Base-by-base conservation (phyloP, 2,113 vertebrate species). In the Sebastes schlegelii region DNA sequence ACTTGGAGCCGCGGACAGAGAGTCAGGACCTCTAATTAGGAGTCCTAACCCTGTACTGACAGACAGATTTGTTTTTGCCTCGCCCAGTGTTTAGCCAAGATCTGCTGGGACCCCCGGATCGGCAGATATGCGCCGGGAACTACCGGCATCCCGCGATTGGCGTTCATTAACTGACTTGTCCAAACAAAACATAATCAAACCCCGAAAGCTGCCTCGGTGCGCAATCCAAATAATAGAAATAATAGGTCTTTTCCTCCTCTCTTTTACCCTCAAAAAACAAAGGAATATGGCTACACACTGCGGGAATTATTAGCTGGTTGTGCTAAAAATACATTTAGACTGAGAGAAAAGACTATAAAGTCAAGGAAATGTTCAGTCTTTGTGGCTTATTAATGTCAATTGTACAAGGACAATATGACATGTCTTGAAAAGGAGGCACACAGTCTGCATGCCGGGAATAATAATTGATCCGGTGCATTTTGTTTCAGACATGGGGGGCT, bases 151-250 rank as follows among this genome's bases (percentile, higher is more conserved):
- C 90, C 93, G 60, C 82, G 92, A 94, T 95, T 95, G 91, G 94
- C 91, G 95, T 97, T 97, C 97, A 97, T 98, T 97, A 94, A 94
- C 83, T 87, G 94, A 94, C 94, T 93, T 92, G 93, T 94, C 95
- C 92, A 95, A 96, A 95, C 94, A 95, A 95, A 95, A 95, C 92
- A 94, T 88, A 95, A 95, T 96, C 94, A 95, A 94, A 95, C 86
- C 85, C 91, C 52, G 1, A 92, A 92, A 89, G 86, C 81, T 48
- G 86, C 86, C 78, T 88, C 10, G 10, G 74, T 84, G 79, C 81
- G 57, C 79, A 86, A 84, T 93, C 89, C 89, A 92, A 93, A 93
- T 94, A 94, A 86, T 74, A 90, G 86, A 90, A 93, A 93, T 94
- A 95, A 93, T 92, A 84, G 87, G 79, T 80, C 90, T 90, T 91